Percentiles rank a stretch among this genome's conserved stretches.
Evolutionary conservation across 2,888 invertebrate genomes (phyloP).

Genomic region (Noctua janthina): DNA sequence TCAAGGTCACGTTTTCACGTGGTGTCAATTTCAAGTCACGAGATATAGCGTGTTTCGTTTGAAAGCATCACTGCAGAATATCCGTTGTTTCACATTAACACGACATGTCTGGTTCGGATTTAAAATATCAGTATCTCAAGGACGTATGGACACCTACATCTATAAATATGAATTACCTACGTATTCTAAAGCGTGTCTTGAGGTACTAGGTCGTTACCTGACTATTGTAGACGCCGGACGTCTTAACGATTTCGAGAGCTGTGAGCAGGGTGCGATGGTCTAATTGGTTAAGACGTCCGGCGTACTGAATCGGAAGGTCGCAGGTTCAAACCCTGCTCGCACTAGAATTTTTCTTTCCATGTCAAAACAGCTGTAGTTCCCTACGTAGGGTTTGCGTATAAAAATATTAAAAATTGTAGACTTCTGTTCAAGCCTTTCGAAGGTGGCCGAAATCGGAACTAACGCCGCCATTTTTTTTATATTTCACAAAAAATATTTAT

Average conservation of each 20-base stretch:
- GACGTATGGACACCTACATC: not conserved
- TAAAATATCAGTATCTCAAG: slow-evolving; percentile 27
- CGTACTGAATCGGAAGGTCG: no score
- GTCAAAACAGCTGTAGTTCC: no score
- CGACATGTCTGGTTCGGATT: slow-evolving; percentile 24
- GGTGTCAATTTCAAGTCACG: slow-evolving; percentile 43
- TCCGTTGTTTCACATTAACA: slow-evolving; percentile 23
- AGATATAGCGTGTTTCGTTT: slow-evolving; percentile 47
- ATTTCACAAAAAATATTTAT: no score
- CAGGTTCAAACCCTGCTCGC: no score
- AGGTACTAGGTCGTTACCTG: not conserved
- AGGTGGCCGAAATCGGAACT: not conserved
- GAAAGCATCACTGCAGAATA: slow-evolving; percentile 19
- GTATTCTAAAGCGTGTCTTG: not conserved
- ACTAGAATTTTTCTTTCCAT: no score
- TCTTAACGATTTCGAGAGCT: no score
- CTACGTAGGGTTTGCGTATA: no score
- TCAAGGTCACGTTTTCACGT: slow-evolving; percentile 27
- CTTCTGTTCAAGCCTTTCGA: not conserved
- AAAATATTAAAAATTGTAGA: not conserved
- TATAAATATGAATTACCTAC: not conserved
- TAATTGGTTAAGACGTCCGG: no score
- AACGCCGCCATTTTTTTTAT: not conserved
- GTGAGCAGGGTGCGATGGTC: no score
- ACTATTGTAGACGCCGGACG: not conserved